Evolutionary conservation across 2,797 vertebrate species (phyloP), one percentile per base, ranked within the genome.

Genomic region (Rhinatrema bivittatum): DNA sequence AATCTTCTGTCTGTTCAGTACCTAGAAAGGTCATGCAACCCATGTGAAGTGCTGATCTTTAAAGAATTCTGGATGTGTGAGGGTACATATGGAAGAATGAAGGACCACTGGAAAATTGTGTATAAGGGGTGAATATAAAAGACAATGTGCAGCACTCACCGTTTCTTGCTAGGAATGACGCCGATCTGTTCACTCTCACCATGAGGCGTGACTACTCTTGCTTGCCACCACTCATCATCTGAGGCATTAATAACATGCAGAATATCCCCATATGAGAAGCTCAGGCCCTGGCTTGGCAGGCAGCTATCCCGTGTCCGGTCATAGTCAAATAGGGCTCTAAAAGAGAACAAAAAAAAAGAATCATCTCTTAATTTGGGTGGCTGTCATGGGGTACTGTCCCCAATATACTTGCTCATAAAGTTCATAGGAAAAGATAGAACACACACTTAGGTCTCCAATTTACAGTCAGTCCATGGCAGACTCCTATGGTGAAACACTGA

Each of bases 181-280:
- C 96, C 96, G 0, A 99, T 99, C 84, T 99, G 94, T 66, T 99
- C 96, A 1, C 95, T 97, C 70, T 99, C 96, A 25, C 96, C 96
- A 0, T 96, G 94, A 33, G 91, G 90, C 0, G 95, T 99, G 57
- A 98, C 95, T n/a, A 98, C 83, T 56, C 96, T 86, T 5, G 96
- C 96, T 72, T 98, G 96, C 96, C 96, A 98, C 96, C 96, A 98
- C 72, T 99, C 96, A 7, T 99, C 96, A 5, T 99, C 96, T 0
- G 96, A 99, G 39, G 96, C 94, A 2, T 99, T 99, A 68, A 97
- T 94, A 68, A 99, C 96, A 3, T 98, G 96, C 49, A 99, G 81
- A 63, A 99, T 98, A 45, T 99, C 95, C 39, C 95, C 95, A 0
- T 98, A 99, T 46, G 89, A 93, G 70, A 98, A 98, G 72, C 96